phyloP scores from a whole-genome alignment of 1,140 invertebrate genomes.

The Heterodera carotae region DNA sequence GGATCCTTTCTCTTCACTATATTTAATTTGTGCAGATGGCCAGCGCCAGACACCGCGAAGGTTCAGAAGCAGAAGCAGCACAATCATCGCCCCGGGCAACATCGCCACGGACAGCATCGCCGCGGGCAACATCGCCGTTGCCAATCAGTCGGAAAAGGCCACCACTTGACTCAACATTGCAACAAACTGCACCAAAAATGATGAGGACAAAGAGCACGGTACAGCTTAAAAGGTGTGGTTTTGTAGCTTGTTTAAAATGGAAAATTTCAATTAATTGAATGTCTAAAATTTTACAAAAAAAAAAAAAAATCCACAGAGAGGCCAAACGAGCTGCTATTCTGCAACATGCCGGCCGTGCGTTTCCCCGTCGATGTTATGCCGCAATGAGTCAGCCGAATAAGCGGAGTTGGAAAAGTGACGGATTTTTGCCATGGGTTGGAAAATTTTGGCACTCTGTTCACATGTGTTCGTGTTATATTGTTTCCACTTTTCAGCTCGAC shows the following conservation, averaged over 20 bases:
- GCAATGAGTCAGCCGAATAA: constrained; percentile 25
- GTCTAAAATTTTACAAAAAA: too few species aligned
- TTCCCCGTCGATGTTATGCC: constrained; percentile 4
- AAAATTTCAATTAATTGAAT: background rate
- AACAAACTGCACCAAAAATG: constrained; percentile 6
- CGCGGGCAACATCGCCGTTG: too few species aligned
- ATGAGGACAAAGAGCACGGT: background rate
- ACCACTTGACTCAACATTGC: background rate
- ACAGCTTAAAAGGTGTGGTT: background rate
- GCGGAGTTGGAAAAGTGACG: constrained; percentile 45
- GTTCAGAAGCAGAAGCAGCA: too few species aligned
- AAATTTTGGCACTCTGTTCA: background rate
- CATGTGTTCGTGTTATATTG: background rate
- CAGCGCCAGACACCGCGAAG: too few species aligned
- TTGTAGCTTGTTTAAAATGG: too few species aligned
- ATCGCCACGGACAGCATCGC: too few species aligned
- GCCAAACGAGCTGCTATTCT: constrained; percentile 17
- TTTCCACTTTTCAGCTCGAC: constrained; percentile 43
- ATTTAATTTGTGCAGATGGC: too few species aligned
- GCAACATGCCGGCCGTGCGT: background rate
- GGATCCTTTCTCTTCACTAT: too few species aligned
- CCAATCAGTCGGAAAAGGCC: too few species aligned
- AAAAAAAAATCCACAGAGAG: background rate
- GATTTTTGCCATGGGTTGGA: constrained; percentile 30
- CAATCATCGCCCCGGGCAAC: too few species aligned